Evolutionary conservation across 2,113 vertebrate species (phyloP).

Genomic region (Psammodynastes pulverulentus): DNA sequence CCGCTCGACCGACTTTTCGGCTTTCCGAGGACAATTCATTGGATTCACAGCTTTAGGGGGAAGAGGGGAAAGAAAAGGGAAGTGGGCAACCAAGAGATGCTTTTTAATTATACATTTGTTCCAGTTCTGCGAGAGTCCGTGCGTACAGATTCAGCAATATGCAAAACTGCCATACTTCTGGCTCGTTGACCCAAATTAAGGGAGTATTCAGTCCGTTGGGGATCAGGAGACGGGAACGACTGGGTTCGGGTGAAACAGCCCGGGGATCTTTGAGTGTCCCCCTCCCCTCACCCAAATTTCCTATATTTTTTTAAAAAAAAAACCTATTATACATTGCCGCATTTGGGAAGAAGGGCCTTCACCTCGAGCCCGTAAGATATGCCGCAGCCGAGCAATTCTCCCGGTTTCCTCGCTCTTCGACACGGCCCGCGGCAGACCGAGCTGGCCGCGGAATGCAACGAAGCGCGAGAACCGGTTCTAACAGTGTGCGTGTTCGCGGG

Average conservation of each 20-base stretch:
- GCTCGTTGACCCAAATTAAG: background rate
- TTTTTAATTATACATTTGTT: background rate
- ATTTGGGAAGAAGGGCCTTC: no score
- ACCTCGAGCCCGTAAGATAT: background rate
- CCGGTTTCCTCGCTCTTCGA: rapidly evolving
- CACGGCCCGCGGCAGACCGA: no score
- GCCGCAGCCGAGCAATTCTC: no score
- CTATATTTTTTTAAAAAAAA: background rate
- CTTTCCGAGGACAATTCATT: background rate
- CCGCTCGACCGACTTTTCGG: background rate
- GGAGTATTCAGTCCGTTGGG: background rate
- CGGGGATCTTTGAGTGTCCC: background rate
- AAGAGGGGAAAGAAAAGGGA: background rate
- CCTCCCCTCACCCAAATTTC: background rate
- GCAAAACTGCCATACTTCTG: background rate
- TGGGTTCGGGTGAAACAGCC: background rate
- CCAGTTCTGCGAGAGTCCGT: background rate
- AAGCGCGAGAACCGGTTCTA: no score
- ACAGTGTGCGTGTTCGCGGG: background rate
- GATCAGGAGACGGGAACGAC: background rate
- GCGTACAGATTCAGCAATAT: background rate
- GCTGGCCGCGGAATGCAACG: no score
- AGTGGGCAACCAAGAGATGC: background rate
- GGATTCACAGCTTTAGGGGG: background rate
- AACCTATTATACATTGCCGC: background rate